phyloP scores from a whole-genome alignment of 1,140 invertebrate genomes.

The Drosophila sulfurigaster region DNA sequence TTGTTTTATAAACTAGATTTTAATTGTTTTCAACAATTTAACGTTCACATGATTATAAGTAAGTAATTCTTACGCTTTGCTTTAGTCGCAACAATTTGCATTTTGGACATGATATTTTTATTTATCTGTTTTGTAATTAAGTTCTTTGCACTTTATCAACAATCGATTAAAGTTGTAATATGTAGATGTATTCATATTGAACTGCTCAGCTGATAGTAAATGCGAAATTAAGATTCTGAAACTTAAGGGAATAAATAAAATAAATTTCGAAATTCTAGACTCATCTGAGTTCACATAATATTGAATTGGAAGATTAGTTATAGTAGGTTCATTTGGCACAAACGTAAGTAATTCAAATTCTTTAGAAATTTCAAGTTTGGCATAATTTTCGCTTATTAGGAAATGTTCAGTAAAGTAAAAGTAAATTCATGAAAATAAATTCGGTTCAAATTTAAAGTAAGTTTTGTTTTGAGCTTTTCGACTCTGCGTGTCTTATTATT shows the following conservation, averaged over 20 bases:
- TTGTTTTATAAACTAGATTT: slow-evolving; percentile 72
- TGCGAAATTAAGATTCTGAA: slow-evolving; percentile 16
- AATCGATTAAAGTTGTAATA: slow-evolving; percentile 28
- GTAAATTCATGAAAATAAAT: slow-evolving; percentile 10
- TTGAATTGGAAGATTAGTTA: slow-evolving; percentile 22
- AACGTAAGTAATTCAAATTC: slow-evolving; percentile 14
- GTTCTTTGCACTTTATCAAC: slow-evolving; percentile 37
- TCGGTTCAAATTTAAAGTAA: slow-evolving; percentile 16
- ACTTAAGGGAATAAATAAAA: background rate
- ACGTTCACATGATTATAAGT: slow-evolving; percentile 77
- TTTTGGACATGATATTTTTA: slow-evolving; percentile 74
- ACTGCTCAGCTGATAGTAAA: slow-evolving; percentile 16
- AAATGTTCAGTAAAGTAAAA: slow-evolving; percentile 9
- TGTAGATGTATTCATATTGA: slow-evolving; percentile 15
- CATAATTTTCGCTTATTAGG: slow-evolving; percentile 2
- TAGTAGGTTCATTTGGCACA: slow-evolving; percentile 42
- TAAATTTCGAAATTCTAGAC: slow-evolving; percentile 17
- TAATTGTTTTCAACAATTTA: slow-evolving; percentile 79
- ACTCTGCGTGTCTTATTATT: slow-evolving; percentile 29
- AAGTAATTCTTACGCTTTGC: slow-evolving; percentile 60
- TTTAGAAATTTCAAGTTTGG: slow-evolving; percentile 4
- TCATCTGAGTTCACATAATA: background rate
- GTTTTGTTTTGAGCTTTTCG: slow-evolving; percentile 32
- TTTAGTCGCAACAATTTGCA: slow-evolving; percentile 43
- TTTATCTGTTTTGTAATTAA: slow-evolving; percentile 34